phyloP scores from a whole-genome alignment of 2,797 vertebrate species.

The Falco berigora region DNA sequence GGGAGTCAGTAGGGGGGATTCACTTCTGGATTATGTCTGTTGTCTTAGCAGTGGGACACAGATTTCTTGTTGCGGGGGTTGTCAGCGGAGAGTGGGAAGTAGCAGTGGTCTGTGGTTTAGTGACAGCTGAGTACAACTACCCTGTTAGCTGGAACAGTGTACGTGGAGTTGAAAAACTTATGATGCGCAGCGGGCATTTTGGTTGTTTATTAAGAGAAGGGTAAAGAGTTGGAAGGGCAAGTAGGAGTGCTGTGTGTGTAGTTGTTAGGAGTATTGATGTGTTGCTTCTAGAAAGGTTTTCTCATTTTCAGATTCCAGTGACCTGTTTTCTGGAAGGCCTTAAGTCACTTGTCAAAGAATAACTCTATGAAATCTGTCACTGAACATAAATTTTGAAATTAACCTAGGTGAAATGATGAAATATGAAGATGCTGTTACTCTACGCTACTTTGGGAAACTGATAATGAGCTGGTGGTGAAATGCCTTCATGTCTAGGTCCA shows the following conservation, averaged over 20 bases:
- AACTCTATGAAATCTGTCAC: background rate
- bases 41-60: background rate
- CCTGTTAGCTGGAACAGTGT: accelerated
- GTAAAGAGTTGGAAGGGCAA: background rate
- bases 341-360: background rate
- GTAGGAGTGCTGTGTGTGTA: background rate
- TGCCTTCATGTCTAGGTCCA: background rate
- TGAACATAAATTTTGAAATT: background rate
- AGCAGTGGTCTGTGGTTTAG: background rate
- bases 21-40: background rate
- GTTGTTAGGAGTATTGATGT: background rate
- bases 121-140: background rate
- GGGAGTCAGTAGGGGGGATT: background rate
- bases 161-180: background rate
- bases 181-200: background rate
- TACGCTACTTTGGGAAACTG: background rate
- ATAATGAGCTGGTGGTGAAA: background rate
- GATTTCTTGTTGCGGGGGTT: background rate
- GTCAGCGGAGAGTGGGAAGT: background rate
- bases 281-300: background rate
- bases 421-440: background rate
- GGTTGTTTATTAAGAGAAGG: too few relatives aligned
- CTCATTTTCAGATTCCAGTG: background rate
- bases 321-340: background rate
- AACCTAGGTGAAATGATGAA: background rate